phyloP scores from a whole-genome alignment of 2,888 invertebrate genomes.

The Synergus umbraculus region DNA sequence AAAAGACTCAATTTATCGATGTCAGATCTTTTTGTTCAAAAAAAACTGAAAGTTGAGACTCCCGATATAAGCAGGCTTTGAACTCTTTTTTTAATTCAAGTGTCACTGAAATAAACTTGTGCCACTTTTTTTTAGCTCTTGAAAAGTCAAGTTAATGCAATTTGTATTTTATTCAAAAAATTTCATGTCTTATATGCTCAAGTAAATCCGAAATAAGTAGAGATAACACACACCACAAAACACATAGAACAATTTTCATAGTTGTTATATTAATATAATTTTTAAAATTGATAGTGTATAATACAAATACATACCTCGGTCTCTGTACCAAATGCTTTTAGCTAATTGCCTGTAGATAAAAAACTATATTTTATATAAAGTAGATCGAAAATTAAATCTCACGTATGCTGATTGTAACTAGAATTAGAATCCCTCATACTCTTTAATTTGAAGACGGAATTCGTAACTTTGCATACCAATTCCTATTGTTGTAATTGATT shows the following conservation, averaged over 20 bases:
- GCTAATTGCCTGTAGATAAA: constrained; percentile 9
- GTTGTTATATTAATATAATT: background rate
- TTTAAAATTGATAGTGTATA: background rate
- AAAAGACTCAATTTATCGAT: background rate
- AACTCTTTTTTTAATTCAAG: too few species aligned
- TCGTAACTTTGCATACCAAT: background rate
- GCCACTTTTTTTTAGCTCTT: too few species aligned
- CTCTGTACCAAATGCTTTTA: background rate
- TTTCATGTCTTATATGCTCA: background rate
- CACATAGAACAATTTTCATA: background rate
- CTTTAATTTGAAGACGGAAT: background rate
- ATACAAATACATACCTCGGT: constrained; percentile 2
- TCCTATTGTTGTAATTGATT: background rate
- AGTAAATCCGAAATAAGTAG: background rate
- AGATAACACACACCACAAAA: constrained; percentile 23
- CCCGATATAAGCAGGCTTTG: too few species aligned
- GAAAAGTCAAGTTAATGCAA: background rate
- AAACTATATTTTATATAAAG: background rate
- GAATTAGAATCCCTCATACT: background rate
- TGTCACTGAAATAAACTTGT: too few species aligned
- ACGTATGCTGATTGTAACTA: background rate
- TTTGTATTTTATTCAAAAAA: background rate
- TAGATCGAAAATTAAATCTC: constrained; percentile 1
- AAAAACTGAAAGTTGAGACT: background rate
- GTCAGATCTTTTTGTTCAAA: constrained; percentile 5